These are phyloP conservation scores for Ooceraea biroi DNA, from an alignment of 1,140 invertebrate species.

Conservation along the genomic window DNA sequence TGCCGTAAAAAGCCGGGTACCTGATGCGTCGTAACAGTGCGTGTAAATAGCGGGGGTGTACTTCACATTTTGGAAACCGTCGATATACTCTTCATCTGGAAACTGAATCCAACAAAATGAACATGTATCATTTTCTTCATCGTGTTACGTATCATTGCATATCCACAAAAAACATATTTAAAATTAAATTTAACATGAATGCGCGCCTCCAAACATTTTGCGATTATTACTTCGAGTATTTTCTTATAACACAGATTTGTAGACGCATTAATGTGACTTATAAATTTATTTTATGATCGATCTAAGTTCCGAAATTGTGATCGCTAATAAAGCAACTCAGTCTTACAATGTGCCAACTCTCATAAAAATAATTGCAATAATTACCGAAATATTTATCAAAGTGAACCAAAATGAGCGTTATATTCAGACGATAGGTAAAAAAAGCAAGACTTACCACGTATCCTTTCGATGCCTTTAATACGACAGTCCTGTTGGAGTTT, in stretches of 20 bases:
- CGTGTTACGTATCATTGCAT: neutral
- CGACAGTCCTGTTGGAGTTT: constrained; percentile 94
- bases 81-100: constrained; percentile 93
- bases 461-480: constrained; percentile 95
- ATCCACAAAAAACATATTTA: constrained; percentile 14
- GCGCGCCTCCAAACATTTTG: no score
- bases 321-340: neutral
- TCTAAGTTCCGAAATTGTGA: neutral
- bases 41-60: constrained; percentile 98
- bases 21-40: constrained; percentile 97
- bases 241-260: neutral
- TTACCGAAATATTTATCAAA: constrained; percentile 16
- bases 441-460: constrained; percentile 91
- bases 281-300: constrained; percentile 11
- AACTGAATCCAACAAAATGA: constrained; percentile 87
- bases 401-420: neutral
- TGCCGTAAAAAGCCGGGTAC: constrained; percentile 96
- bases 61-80: constrained; percentile 93
- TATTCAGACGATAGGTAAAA: neutral
- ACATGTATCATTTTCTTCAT: neutral
- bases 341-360: neutral
- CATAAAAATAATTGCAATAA: neutral
- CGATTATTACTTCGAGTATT: neutral
- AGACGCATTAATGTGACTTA: no score
- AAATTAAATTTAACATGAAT: neutral